Conservation (phyloP, 2,888 invertebrate genomes). For the Eristalinus aeneus region DNA sequence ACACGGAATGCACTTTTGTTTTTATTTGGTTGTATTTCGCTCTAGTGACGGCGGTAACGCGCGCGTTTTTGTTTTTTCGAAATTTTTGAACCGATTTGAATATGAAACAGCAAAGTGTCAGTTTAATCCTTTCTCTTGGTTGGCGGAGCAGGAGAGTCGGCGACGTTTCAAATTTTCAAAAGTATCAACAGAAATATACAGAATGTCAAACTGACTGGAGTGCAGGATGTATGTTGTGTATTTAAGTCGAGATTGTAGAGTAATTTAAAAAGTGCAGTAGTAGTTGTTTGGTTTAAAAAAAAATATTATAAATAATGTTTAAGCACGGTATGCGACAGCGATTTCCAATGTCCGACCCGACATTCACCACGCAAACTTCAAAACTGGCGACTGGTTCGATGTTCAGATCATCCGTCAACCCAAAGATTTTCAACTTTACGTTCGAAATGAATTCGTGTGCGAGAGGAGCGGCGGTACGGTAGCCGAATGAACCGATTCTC, state of each 20-base stretch:
- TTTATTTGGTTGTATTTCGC: constrained; percentile 18
- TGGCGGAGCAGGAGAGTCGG: constrained; percentile 13
- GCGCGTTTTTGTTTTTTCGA: constrained; percentile 25
- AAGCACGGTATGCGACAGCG: constrained; percentile 62
- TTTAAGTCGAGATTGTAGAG: background rate
- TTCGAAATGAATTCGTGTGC: constrained; percentile 55
- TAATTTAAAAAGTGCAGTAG: background rate
- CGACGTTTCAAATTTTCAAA: background rate
- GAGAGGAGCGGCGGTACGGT: constrained; percentile 9
- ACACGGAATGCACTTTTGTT: constrained; percentile 25
- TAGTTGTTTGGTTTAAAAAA: constrained; percentile 22
- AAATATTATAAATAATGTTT: constrained; percentile 8
- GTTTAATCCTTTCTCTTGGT: constrained; percentile 29
- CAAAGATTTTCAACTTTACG: constrained; percentile 54
- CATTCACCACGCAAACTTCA: constrained; percentile 78
- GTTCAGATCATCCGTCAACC: constrained; percentile 61
- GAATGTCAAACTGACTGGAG: background rate
- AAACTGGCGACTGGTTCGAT: constrained; percentile 74
- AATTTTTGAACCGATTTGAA: background rate
- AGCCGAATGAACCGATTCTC: background rate
- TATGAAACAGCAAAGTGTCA: constrained; percentile 20
- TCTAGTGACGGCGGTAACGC: constrained; percentile 42
- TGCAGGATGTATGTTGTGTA: background rate
- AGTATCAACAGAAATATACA: background rate
- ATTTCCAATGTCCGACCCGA: constrained; percentile 72